Conservation (phyloP, 2,888 invertebrate genomes). For the Seira musarum region DNA sequence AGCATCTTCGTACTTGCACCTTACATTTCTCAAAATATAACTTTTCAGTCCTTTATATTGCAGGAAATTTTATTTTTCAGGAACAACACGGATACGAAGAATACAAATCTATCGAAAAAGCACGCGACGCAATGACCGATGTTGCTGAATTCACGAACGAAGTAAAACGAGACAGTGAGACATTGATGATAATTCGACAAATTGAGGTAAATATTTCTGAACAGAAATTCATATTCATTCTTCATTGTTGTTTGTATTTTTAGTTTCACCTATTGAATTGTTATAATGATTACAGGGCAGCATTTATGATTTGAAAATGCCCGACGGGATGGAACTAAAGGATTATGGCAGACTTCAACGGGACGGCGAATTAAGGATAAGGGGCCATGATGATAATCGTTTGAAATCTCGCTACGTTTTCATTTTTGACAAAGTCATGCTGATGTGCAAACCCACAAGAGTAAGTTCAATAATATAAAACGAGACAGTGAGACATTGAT, state of each 20-base stretch:
- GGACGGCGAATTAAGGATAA: slow-evolving; percentile 95
- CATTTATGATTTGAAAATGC: slow-evolving; percentile 87
- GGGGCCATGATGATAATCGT: slow-evolving; percentile 91
- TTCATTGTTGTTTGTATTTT: background rate
- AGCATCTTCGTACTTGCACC: too few species aligned
- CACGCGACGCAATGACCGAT: slow-evolving; percentile 96
- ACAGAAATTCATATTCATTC: too few species aligned
- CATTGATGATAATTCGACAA: slow-evolving; percentile 89
- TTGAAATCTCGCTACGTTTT: slow-evolving; percentile 90
- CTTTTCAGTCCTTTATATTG: background rate
- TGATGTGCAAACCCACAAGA: slow-evolving; percentile 90
- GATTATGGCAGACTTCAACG: slow-evolving; percentile 93
- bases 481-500: slow-evolving; percentile 85
- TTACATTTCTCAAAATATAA: too few species aligned
- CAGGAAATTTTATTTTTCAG: slow-evolving; percentile 30
- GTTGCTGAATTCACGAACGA: slow-evolving; percentile 98
- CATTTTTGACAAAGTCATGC: slow-evolving; percentile 97
- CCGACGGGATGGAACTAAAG: slow-evolving; percentile 85
- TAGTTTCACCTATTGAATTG: background rate
- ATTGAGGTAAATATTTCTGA: slow-evolving; percentile 79
- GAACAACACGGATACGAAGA: slow-evolving; percentile 68
- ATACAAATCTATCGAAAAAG: slow-evolving; percentile 72
- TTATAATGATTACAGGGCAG: slow-evolving; percentile 76
- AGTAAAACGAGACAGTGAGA: slow-evolving; percentile 96
- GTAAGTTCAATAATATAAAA: slow-evolving; percentile 73